A percentile compares a stretch with the other conserved stretches of the same genome.
phyloP scores from a whole-genome alignment of 2,797 vertebrate species.

The Phaenicophaeus curvirostris region DNA sequence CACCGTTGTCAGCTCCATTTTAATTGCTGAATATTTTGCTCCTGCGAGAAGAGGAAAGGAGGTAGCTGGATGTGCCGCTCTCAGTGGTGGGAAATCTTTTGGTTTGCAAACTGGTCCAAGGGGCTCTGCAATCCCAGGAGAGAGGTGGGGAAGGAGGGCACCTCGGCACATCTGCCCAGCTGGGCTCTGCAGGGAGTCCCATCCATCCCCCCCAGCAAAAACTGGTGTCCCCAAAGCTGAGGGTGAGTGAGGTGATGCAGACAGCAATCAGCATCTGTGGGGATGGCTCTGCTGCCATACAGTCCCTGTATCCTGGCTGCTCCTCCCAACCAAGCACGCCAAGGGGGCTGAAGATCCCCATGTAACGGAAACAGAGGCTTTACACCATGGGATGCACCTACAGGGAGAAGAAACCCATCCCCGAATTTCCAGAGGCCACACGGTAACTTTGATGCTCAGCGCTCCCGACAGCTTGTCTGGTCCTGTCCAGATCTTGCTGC shows the following conservation, averaged over 20 bases:
- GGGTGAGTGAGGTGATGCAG: not conserved
- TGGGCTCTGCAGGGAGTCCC: not conserved
- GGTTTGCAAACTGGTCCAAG: not conserved
- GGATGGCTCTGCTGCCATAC: not conserved
- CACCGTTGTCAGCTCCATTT: not conserved
- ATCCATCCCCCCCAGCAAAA: not conserved
- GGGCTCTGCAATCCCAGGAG: not conserved
- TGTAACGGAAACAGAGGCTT: not conserved
- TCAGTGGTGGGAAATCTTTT: not conserved
- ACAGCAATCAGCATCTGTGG: fast-evolving
- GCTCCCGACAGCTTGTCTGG: not conserved
- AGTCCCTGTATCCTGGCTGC: not conserved
- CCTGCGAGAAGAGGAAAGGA: not conserved
- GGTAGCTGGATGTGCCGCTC: not conserved
- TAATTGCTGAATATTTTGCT: fast-evolving
- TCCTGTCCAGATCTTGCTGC: not conserved
- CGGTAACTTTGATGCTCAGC: not conserved
- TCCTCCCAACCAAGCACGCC: fast-evolving
- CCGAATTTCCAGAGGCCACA: not conserved
- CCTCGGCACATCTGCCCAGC: too few relatives aligned
- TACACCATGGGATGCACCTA: not conserved
- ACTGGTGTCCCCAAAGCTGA: not conserved
- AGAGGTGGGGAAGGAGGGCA: not conserved
- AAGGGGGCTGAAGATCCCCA: not conserved
- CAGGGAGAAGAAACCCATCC: not conserved